Percentiles rank a stretch among this genome's conserved stretches.
phyloP scores from a whole-genome alignment of 2,888 invertebrate genomes.

The Lochmaea crataegi region DNA sequence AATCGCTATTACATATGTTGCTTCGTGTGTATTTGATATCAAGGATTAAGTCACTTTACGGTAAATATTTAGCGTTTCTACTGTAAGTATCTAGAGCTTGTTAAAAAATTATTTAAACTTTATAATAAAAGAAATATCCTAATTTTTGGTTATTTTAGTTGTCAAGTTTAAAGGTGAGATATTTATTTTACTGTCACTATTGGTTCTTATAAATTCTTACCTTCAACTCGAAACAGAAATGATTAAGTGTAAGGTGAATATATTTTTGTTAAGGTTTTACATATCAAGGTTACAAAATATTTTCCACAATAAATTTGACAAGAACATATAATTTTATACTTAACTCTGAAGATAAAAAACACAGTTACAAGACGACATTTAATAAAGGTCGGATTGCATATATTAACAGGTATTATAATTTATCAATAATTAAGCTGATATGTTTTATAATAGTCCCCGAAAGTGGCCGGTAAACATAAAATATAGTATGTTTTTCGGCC shows the following conservation, averaged over 20 bases:
- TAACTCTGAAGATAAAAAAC: slow-evolving; percentile 63
- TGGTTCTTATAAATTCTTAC: neutral
- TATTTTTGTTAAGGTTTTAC: slow-evolving; percentile 38
- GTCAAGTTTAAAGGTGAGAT: too few species aligned
- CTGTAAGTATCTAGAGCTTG: too few species aligned
- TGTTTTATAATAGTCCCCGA: slow-evolving; percentile 78
- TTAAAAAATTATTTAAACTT: too few species aligned
- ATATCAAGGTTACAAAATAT: slow-evolving; percentile 46
- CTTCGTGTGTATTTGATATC: too few species aligned
- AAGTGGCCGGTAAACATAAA: slow-evolving; percentile 59
- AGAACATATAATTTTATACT: slow-evolving; percentile 61
- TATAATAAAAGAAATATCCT: too few species aligned
- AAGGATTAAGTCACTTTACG: too few species aligned
- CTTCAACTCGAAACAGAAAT: too few species aligned
- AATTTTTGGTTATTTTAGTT: too few species aligned
- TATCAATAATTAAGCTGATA: slow-evolving; percentile 76
- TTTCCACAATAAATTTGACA: slow-evolving; percentile 55
- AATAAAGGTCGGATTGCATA: slow-evolving; percentile 66
- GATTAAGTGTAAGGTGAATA: too few species aligned
- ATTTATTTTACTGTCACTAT: too few species aligned
- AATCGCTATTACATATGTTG: too few species aligned
- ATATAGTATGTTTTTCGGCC: slow-evolving; percentile 52
- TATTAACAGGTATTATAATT: slow-evolving; percentile 66
- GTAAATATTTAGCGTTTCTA: too few species aligned
- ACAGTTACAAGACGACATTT: slow-evolving; percentile 66